Conservation (phyloP, 2,888 invertebrate genomes). For the Melanchra persicariae region DNA sequence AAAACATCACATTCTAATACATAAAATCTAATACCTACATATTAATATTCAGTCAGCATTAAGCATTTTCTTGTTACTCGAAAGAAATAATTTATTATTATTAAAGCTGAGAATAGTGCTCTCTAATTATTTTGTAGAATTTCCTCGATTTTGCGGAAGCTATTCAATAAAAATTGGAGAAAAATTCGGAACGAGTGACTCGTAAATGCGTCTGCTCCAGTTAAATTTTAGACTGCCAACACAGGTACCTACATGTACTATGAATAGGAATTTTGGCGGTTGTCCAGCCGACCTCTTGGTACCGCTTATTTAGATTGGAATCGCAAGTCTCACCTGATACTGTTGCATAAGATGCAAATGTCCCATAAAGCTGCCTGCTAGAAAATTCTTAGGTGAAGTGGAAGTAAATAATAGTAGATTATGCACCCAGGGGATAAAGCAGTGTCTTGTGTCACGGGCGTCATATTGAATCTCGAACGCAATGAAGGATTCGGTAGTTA, state of each 20-base stretch:
- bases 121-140: too few relatives aligned
- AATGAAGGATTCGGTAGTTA: too few relatives aligned
- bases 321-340: conserved; percentile 57
- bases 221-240: conserved; percentile 79
- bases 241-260: conserved; percentile 61
- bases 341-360: conserved; percentile 45
- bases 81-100: too few relatives aligned
- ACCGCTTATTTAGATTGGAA: conserved; percentile 71
- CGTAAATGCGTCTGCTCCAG: conserved; percentile 70
- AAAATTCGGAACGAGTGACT: conserved; percentile 57
- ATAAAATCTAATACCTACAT: too few relatives aligned
- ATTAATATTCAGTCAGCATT: too few relatives aligned
- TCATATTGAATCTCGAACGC: too few relatives aligned
- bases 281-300: conserved; percentile 74
- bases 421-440: too few relatives aligned
- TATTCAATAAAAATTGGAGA: conserved; percentile 29
- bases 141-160: conserved; percentile 9
- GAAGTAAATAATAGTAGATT: conserved; percentile 9
- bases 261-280: conserved; percentile 82
- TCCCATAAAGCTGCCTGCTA: conserved; percentile 16
- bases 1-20: too few relatives aligned
- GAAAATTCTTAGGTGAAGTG: conserved; percentile 13
- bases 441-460: too few relatives aligned
- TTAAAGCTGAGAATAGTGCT: too few relatives aligned
- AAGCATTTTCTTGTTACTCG: too few relatives aligned